Conservation (phyloP, 2,888 invertebrate species). For the Trissolcus brochymenae region DNA sequence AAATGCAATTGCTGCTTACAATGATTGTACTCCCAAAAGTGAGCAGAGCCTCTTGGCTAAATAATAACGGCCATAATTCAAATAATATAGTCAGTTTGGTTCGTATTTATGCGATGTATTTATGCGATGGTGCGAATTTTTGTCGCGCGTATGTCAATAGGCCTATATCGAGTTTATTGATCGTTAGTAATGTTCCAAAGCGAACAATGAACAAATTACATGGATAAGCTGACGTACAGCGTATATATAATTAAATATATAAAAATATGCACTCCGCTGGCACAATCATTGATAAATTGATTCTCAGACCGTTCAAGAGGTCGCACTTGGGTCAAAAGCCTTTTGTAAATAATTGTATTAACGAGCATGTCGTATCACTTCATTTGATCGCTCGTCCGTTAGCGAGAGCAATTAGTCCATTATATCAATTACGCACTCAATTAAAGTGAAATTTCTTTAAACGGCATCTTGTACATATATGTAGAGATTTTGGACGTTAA, state of each 20-base stretch:
- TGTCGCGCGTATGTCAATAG: constrained; percentile 11
- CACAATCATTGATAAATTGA: constrained; percentile 65
- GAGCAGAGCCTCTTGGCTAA: neutral
- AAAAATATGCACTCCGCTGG: constrained; percentile 20
- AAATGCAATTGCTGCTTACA: constrained; percentile 4
- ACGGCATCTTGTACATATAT: constrained; percentile 19
- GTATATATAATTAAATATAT: constrained; percentile 43
- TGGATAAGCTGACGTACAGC: constrained; percentile 25
- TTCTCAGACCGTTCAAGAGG: constrained; percentile 67
- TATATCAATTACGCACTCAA: constrained; percentile 70
- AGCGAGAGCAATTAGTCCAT: constrained; percentile 71
- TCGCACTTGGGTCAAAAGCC: constrained; percentile 69
- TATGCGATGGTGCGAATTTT: constrained; percentile 13
- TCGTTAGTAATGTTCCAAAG: constrained; percentile 35
- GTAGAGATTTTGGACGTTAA: constrained; percentile 47
- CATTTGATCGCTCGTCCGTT: constrained; percentile 59
- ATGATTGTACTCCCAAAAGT: constrained; percentile 10
- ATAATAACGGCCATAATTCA: constrained; percentile 15
- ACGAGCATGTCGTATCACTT: constrained; percentile 58
- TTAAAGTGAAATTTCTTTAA: constrained; percentile 50
- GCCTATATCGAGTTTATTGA: constrained; percentile 22
- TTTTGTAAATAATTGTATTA: constrained; percentile 71
- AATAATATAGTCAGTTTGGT: neutral
- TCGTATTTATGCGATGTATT: neutral
- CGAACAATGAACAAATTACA: constrained; percentile 49